These are phyloP conservation scores for Ethmia dodecea DNA, from an alignment of 2,888 invertebrate genomes.

Conservation along the genomic window DNA sequence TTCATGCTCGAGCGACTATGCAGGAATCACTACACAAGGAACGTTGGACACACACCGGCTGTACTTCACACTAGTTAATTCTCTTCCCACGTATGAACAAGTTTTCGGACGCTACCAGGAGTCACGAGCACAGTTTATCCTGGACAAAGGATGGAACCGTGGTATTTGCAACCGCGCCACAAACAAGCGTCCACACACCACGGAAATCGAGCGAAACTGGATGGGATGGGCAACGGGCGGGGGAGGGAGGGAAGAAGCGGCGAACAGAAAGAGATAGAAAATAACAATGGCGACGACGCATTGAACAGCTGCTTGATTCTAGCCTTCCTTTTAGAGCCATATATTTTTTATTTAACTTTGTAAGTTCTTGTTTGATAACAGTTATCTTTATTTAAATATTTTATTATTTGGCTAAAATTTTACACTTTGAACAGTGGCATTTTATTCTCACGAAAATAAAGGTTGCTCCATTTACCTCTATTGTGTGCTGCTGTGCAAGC, in stretches of 20 bases:
- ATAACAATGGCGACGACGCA: slow-evolving; percentile 63
- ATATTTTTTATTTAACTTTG: no score
- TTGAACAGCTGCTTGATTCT: slow-evolving; percentile 58
- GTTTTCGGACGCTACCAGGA: no score
- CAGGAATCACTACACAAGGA: slow-evolving; percentile 61
- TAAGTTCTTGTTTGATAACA: no score
- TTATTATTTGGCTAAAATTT: no score
- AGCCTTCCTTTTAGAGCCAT: slow-evolving; percentile 1
- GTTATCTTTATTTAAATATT: no score
- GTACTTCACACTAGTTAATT: not conserved
- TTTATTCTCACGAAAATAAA: no score
- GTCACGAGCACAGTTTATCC: slow-evolving; percentile 39
- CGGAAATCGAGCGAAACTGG: slow-evolving; percentile 73
- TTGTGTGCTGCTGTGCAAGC: no score
- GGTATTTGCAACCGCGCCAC: slow-evolving; percentile 31
- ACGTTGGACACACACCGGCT: slow-evolving; percentile 30
- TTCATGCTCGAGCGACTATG: slow-evolving; percentile 73
- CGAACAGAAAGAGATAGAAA: slow-evolving; percentile 45
- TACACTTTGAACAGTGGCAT: no score
- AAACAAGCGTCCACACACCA: slow-evolving; percentile 48
- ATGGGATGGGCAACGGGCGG: slow-evolving; percentile 36
- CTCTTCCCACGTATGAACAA: no score
- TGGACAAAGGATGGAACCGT: slow-evolving; percentile 71
- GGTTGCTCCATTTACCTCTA: no score
- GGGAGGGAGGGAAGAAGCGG: slow-evolving; percentile 29